Base-by-base conservation (phyloP, 2,113 vertebrate genomes). In the Scartelaos histophorus region DNA sequence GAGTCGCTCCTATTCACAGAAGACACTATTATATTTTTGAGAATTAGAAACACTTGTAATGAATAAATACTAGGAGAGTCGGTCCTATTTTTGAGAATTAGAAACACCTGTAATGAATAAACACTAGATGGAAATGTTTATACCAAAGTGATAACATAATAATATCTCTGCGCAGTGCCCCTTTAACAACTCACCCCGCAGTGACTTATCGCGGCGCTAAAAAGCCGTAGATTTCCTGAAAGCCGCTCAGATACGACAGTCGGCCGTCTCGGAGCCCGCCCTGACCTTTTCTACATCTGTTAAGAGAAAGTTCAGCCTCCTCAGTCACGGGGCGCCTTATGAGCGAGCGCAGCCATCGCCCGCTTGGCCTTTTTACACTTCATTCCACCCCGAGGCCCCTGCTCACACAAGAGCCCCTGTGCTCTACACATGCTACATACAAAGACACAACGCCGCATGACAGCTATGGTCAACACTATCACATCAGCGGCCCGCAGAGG, bases 251-350 rank as follows among this genome's bases (percentile, higher is more conserved):
- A n/a, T 43, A 17, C 3, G 61, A 64, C 61, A 13, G 34, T 13
- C 1, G 34, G 38, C 34, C 34, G 5, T 7, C 15, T 34, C 60
- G 11, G 35, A 62, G 29, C n/a, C 34, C 10, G 17, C 10, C 34
- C 61, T 64, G 61, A 64, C 61, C 61, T 64, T 64, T 64, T 64
- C 61, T 34, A 11, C 17, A 43, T 64, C 61, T 64, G 61, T 64
- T 64, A 43, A 64, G 61, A n/a, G 34, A 38, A 38, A 38, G 34
- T 64, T 38, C 61, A 64, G 21, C 43, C 61, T 43, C 61, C 38
- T 64, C 61, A 43, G 29, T 11, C 17, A 16, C 34, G 17, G 9
- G 4, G 64, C n/a, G 64, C 21, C 16, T 46, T 34, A n/a, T 38
- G 34, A 64, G 29, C 34, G 17, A 64, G 16, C 16, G 29, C 61